A percentile compares a stretch with the other conserved stretches of the same genome.
phyloP scores from a whole-genome alignment of 2,888 invertebrate genomes.

The Electrophaes corylata region DNA sequence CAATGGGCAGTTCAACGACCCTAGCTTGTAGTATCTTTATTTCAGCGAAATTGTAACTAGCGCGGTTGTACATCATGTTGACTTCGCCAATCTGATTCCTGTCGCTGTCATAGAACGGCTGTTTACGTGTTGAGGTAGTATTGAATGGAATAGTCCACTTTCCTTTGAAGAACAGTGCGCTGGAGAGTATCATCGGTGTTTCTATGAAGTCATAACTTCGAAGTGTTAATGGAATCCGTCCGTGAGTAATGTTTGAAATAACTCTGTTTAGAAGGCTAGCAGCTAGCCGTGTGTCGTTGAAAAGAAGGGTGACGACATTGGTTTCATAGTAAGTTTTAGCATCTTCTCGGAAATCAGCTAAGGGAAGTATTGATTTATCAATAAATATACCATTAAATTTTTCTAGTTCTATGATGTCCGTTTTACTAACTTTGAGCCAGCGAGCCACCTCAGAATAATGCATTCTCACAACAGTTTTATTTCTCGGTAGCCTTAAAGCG shows the following conservation, averaged over 20 bases:
- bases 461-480: slow-evolving; percentile 40
- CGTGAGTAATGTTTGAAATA: slow-evolving; percentile 62
- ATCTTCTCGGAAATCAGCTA: slow-evolving; percentile 50
- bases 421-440: slow-evolving; percentile 59
- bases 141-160: slow-evolving; percentile 88
- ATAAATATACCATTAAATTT: slow-evolving; percentile 69
- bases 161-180: slow-evolving; percentile 89
- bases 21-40: slow-evolving; percentile 83
- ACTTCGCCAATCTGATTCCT: slow-evolving; percentile 82
- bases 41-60: slow-evolving; percentile 84
- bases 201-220: slow-evolving; percentile 68
- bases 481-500: slow-evolving; percentile 53
- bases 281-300: slow-evolving; percentile 49
- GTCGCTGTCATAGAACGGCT: slow-evolving; percentile 84
- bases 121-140: slow-evolving; percentile 71
- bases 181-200: slow-evolving; percentile 85
- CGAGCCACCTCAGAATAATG: slow-evolving; percentile 56
- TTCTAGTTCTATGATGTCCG: slow-evolving; percentile 58
- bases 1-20: slow-evolving; percentile 88
- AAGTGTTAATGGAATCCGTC: slow-evolving; percentile 60
- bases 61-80: slow-evolving; percentile 89
- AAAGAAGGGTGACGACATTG: slow-evolving; percentile 54
- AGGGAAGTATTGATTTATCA: slow-evolving; percentile 44
- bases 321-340: slow-evolving; percentile 59
- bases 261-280: slow-evolving; percentile 56